Percentiles rank a stretch among this genome's conserved stretches.
These are phyloP conservation scores for Lophius piscatorius DNA, from an alignment of 2,113 vertebrate genomes.

Conservation along the genomic window DNA sequence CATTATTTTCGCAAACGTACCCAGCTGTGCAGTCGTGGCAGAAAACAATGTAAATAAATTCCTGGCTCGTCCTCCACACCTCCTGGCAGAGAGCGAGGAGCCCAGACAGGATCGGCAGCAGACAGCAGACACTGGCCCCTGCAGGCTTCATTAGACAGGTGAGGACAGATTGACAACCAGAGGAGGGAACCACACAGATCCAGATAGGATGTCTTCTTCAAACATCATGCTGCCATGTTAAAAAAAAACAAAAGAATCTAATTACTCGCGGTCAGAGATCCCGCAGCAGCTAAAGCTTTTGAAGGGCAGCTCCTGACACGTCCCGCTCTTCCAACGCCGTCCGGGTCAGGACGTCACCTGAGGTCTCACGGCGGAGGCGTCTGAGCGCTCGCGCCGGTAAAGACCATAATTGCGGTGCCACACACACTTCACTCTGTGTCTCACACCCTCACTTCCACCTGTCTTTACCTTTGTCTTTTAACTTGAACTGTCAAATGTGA, in stretches of 20 bases:
- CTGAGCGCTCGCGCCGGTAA: neutral
- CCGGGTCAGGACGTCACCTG: conserved; percentile 1
- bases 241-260: neutral
- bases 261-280: neutral
- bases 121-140: neutral
- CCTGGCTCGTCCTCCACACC: neutral
- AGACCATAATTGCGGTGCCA: conserved; percentile 20
- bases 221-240: neutral
- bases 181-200: neutral
- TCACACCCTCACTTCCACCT: conserved; percentile 21
- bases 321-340: neutral
- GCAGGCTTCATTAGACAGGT: conserved; percentile 1
- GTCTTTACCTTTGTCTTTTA: conserved; percentile 16
- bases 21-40: neutral
- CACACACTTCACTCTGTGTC: conserved; percentile 7
- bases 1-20: too few relatives aligned
- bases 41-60: neutral
- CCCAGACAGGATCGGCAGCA: conserved; percentile 1
- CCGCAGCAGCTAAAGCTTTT: neutral
- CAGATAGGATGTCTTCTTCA: neutral
- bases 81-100: neutral
- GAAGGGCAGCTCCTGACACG: neutral
- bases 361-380: neutral
- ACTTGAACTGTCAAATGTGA: neutral
- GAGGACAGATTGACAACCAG: conserved; percentile 4